Percentiles rank a stretch among this genome's conserved stretches.
Evolutionary conservation across 2,797 vertebrate species (phyloP).

Genomic region (Syngnathus acus): DNA sequence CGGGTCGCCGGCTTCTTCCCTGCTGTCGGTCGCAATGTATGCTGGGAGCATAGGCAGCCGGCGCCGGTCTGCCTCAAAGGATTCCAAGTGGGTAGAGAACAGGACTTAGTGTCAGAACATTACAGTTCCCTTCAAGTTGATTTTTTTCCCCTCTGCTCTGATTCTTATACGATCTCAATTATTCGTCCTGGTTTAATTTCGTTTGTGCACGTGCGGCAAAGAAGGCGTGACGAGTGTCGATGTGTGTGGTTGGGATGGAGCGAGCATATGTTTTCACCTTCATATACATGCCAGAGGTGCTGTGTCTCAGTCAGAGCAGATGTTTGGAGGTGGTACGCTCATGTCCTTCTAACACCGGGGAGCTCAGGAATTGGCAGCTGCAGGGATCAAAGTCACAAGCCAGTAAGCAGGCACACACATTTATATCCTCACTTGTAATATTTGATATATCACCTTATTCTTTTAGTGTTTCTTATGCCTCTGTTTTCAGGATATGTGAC

Average conservation of each 20-base stretch:
- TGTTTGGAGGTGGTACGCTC: constrained; percentile 34
- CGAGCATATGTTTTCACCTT: constrained; percentile 16
- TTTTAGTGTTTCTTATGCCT: neutral
- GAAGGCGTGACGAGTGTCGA: constrained; percentile 6
- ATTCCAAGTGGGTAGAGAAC: constrained; percentile 8
- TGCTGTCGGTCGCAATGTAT: constrained; percentile 30
- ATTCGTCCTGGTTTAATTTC: neutral
- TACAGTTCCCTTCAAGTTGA: constrained; percentile 25
- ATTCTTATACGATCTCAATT: neutral
- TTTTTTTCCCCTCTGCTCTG: constrained; percentile 34
- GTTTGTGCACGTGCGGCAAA: neutral
- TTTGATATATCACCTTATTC: neutral
- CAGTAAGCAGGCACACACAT: constrained; percentile 11
- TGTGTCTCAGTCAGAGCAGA: constrained; percentile 35
- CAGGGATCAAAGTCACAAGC: constrained; percentile 50
- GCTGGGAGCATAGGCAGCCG: constrained; percentile 21
- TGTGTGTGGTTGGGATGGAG: constrained; percentile 8
- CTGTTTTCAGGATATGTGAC: neutral
- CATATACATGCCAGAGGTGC: constrained; percentile 13
- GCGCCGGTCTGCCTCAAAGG: neutral
- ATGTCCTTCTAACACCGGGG: constrained; percentile 38
- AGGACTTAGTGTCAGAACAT: constrained; percentile 15
- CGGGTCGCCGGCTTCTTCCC: constrained; percentile 29
- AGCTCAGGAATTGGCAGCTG: constrained; percentile 31
- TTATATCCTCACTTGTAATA: neutral